Evolutionary conservation across 2,888 invertebrate species (phyloP).

Genomic region (Ophioninae sp.): DNA sequence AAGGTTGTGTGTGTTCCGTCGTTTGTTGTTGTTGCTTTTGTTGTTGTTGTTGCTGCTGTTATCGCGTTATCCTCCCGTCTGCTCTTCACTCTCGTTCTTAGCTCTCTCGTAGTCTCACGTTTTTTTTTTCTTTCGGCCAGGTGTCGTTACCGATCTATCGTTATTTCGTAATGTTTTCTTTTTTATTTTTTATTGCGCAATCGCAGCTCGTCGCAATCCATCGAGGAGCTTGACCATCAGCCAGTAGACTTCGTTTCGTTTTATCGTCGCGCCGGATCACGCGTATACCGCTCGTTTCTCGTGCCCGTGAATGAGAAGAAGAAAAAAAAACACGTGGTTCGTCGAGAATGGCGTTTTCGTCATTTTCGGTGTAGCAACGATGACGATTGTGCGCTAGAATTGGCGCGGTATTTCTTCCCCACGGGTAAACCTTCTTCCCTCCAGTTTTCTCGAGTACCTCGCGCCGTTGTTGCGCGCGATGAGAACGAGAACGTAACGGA

Average conservation of each 20-base stretch:
- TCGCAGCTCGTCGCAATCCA: constrained; percentile 3
- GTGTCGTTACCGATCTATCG: background rate
- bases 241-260: background rate
- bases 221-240: background rate
- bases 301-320: background rate
- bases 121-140: constrained; percentile 22
- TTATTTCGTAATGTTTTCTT: too few species aligned
- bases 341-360: constrained; percentile 1
- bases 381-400: too few species aligned
- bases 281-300: constrained; percentile 20
- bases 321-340: background rate
- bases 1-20: constrained; percentile 79
- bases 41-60: constrained; percentile 62
- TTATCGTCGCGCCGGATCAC: background rate
- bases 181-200: constrained; percentile 19
- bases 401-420: too few species aligned
- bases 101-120: constrained; percentile 36
- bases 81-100: constrained; percentile 45
- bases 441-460: background rate
- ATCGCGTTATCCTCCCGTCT: constrained; percentile 63
- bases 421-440: background rate
- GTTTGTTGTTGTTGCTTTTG: constrained; percentile 50
- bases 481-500: background rate
- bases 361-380: background rate
- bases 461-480: too few species aligned